Percentiles rank a stretch among this genome's conserved stretches.
Conservation (phyloP, 2,113 vertebrate genomes). For the Otis tarda region DNA sequence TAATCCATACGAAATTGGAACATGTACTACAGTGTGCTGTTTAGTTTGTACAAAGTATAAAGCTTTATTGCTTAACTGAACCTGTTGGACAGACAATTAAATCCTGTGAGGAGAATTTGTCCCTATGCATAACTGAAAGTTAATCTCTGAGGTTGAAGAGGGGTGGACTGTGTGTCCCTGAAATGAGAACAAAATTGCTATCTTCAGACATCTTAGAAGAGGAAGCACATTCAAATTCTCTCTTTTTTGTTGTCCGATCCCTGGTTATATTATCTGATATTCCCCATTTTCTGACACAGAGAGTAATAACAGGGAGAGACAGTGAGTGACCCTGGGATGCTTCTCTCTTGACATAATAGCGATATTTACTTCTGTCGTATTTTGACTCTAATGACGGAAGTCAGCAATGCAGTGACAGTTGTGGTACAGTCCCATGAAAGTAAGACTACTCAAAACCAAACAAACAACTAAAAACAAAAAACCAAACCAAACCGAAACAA, state of each 20-base stretch:
- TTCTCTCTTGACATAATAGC: background rate
- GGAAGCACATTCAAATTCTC: background rate
- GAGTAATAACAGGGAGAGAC: background rate
- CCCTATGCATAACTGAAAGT: conserved; percentile 24
- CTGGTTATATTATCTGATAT: background rate
- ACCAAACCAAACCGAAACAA: background rate
- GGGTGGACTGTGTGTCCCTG: background rate
- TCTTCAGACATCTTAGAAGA: background rate
- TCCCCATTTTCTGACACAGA: background rate
- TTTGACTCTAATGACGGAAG: background rate
- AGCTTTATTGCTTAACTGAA: conserved; percentile 51
- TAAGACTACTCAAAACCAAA: background rate
- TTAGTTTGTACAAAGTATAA: conserved; percentile 15
- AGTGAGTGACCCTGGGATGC: background rate
- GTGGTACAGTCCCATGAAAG: background rate
- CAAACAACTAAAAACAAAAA: background rate
- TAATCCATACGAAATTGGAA: background rate
- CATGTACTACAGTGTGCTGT: background rate
- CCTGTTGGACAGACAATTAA: conserved; percentile 34
- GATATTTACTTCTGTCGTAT: background rate
- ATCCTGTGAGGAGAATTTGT: conserved; percentile 52
- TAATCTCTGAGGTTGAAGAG: conserved; percentile 25
- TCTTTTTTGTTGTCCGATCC: background rate
- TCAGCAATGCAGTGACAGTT: background rate
- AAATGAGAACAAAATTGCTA: background rate